Conservation (phyloP, 2,113 vertebrate species). For the Pterocles gutturalis region DNA sequence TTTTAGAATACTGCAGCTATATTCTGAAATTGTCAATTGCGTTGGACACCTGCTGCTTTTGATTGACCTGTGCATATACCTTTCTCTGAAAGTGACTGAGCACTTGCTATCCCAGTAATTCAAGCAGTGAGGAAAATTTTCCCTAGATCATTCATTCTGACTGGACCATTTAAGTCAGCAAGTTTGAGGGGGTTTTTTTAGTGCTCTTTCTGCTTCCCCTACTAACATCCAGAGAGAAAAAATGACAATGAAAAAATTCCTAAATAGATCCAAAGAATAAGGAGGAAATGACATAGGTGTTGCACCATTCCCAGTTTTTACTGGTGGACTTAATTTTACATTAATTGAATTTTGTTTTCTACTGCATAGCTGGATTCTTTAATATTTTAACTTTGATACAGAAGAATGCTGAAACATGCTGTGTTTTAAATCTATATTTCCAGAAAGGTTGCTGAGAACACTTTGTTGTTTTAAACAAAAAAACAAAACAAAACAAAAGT, state of each 20-base stretch:
- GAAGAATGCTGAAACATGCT: background rate
- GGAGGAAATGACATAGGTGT: rapidly evolving
- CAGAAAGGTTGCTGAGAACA: background rate
- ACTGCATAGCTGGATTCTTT: background rate
- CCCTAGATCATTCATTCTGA: background rate
- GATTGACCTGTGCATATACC: background rate
- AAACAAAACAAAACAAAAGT: rapidly evolving
- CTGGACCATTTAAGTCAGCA: background rate
- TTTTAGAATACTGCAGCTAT: background rate
- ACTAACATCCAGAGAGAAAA: background rate
- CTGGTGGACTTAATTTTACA: background rate
- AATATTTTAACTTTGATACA: background rate
- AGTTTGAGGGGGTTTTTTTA: rapidly evolving
- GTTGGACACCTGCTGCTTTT: background rate
- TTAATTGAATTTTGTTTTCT: background rate
- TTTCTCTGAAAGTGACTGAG: background rate
- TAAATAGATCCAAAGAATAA: background rate
- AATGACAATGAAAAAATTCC: background rate
- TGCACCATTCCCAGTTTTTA: background rate
- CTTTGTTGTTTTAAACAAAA: background rate
- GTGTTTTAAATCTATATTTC: background rate
- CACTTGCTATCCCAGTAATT: background rate
- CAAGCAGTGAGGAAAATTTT: background rate
- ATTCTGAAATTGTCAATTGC: background rate
- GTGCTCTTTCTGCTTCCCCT: background rate